These are phyloP conservation scores for Hormaphis cornu DNA, from an alignment of 1,140 invertebrate genomes.

Conservation along the genomic window DNA sequence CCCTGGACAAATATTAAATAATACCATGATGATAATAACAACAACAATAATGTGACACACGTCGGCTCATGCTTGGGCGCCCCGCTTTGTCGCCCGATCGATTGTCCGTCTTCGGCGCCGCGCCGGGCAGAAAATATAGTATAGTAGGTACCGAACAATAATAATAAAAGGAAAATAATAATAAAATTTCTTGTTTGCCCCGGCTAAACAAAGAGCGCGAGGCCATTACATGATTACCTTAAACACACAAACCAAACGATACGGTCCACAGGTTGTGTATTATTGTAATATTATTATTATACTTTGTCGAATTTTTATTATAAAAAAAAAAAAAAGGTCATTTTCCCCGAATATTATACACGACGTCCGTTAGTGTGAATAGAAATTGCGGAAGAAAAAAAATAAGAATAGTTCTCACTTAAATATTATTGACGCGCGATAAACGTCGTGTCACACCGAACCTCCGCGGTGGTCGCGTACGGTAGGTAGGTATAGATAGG, in stretches of 20 bases:
- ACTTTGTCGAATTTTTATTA: neutral
- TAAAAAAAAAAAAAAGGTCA: neutral
- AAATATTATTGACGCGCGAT: too few relatives aligned
- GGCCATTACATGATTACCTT: constrained; percentile 32
- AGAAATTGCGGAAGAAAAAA: neutral
- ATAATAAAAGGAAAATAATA: constrained; percentile 26
- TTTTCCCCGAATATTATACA: neutral
- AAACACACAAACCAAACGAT: constrained; percentile 31
- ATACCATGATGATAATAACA: constrained; percentile 21
- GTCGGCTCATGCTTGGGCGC: neutral
- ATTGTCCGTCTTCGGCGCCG: constrained; percentile 16
- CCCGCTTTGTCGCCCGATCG: constrained; percentile 8
- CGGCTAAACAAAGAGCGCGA: constrained; percentile 3
- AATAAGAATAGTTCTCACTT: too few relatives aligned
- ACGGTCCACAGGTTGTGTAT: constrained; percentile 29
- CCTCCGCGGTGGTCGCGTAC: too few relatives aligned
- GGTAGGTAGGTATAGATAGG: too few relatives aligned
- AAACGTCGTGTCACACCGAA: too few relatives aligned
- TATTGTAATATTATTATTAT: constrained; percentile 5
- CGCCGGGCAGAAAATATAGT: too few relatives aligned
- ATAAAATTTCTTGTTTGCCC: neutral
- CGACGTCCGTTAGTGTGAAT: neutral
- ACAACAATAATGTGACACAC: too few relatives aligned
- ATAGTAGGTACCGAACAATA: too few relatives aligned
- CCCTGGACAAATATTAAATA: constrained; percentile 28